Evolutionary conservation across 2,888 invertebrate species (phyloP).

Genomic region (Pediacus dermestoides): DNA sequence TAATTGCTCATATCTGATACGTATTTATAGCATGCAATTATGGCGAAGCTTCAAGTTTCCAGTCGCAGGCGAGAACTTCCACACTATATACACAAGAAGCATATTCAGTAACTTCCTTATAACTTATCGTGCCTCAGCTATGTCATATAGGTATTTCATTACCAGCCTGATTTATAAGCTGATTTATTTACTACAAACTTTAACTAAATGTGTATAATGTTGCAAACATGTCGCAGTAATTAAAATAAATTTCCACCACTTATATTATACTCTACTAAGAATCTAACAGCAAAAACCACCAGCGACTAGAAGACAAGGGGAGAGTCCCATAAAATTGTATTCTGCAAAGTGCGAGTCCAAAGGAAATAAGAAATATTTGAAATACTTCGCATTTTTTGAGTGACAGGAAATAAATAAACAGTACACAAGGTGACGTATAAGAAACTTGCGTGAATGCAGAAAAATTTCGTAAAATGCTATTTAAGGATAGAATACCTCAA

Average conservation of each 20-base stretch:
- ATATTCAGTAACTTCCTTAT: slow-evolving; percentile 42
- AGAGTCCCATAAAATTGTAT: too few species aligned
- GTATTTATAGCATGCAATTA: slow-evolving; percentile 50
- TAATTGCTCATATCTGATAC: slow-evolving; percentile 50
- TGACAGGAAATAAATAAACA: too few species aligned
- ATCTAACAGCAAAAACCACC: too few species aligned
- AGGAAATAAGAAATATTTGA: too few species aligned
- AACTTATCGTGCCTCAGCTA: slow-evolving; percentile 40
- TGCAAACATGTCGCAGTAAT: slow-evolving; percentile 32
- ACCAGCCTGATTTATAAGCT: slow-evolving; percentile 46
- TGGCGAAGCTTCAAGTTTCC: slow-evolving; percentile 46
- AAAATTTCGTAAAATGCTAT: too few species aligned
- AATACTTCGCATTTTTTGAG: too few species aligned
- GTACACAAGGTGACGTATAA: too few species aligned
- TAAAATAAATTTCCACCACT: slow-evolving; percentile 33
- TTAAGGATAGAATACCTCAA: too few species aligned
- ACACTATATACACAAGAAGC: slow-evolving; percentile 21
- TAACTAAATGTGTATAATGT: slow-evolving; percentile 32
- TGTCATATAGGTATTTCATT: slow-evolving; percentile 51
- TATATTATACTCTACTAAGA: too few species aligned
- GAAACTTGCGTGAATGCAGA: too few species aligned
- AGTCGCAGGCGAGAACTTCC: slow-evolving; percentile 35
- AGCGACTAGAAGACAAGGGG: too few species aligned
- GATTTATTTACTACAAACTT: slow-evolving; percentile 42
- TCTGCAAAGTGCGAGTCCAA: too few species aligned